Percentiles rank a stretch among this genome's conserved stretches.
Evolutionary conservation across 2,113 vertebrate genomes (phyloP).

Genomic region (Mobula birostris): DNA sequence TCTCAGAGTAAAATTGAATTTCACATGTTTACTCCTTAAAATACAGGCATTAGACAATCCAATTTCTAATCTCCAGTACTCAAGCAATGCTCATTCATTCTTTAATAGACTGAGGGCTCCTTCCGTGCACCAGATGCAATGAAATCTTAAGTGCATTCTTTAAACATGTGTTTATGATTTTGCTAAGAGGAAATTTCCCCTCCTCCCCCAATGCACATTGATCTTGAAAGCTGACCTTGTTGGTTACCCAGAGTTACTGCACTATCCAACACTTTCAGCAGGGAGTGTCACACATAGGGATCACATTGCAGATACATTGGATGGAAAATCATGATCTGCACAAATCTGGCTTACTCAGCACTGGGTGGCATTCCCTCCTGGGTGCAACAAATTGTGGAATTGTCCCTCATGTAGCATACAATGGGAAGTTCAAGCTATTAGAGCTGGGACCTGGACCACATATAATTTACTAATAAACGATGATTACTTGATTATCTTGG

Average conservation of each 20-base stretch:
- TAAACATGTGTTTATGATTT: constrained; percentile 28
- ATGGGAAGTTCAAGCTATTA: background rate
- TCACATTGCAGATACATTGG: background rate
- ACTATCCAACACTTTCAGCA: constrained; percentile 1
- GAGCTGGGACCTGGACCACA: background rate
- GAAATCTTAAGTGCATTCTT: background rate
- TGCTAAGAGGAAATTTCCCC: background rate
- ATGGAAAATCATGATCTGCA: background rate
- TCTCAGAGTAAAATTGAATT: too few relatives aligned
- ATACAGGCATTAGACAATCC: too few relatives aligned
- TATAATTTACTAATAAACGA: background rate
- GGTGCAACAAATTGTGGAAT: background rate
- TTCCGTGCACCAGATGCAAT: background rate
- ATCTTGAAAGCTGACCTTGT: background rate
- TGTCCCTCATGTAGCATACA: background rate
- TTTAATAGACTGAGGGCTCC: background rate
- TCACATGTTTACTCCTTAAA: too few relatives aligned
- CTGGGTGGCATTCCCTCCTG: background rate
- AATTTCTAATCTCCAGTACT: background rate
- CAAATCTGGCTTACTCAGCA: background rate
- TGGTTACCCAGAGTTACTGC: background rate
- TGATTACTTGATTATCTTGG: background rate
- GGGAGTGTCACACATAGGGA: background rate
- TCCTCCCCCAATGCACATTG: background rate
- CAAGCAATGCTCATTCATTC: background rate